Base-by-base conservation (phyloP, 2,113 vertebrate genomes). In the Stigmatopora nigra region DNA sequence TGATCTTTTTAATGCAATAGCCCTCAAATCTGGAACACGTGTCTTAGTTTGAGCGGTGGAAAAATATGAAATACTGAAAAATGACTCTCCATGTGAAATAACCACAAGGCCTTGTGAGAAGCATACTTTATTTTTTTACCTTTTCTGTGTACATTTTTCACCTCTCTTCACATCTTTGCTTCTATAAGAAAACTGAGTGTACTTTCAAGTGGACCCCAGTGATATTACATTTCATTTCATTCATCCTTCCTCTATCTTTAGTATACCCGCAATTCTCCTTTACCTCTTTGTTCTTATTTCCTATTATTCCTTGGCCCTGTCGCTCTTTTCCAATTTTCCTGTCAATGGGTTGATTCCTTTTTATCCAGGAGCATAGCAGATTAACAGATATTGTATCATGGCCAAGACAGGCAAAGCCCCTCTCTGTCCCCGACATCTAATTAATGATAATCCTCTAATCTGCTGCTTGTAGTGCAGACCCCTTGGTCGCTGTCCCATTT, bases 391-490 rank as follows among this genome's bases (percentile, higher is more conserved):
- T 86, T 83, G 84, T 94, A 93, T 94, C 92, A 80, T 89, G 85
- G 88, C 89, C 89, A 85, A 77, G 68, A 78, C 92, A 93, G 92
- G 89, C 92, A 92, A 90, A 89, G 84, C 84, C 83, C 88, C 71
- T 87, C 88, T 88, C 72, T 82, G 86, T 88, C 87, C 83, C 65
- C 71, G 78, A 64, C 87, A 78, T 71, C 83, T 94, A 93, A 94
- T 95, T 92, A 93, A 94, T 93, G 92, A 81, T 92, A 94, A 94
- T 94, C 92, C 91, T 91, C 93, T 93, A 93, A 93, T 93, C 91
- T 91, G 49, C 51, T 82, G 83, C 86, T 89, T 89, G 85, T 88
- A 85, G 61, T 68, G 84, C 85, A 88, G 80, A 79, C 83, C 71
- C 69, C 73, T 71, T 81, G 87, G 87, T 90, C 70, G 82, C 79